phyloP scores from a whole-genome alignment of 2,797 vertebrate species.

The Somateria mollissima region DNA sequence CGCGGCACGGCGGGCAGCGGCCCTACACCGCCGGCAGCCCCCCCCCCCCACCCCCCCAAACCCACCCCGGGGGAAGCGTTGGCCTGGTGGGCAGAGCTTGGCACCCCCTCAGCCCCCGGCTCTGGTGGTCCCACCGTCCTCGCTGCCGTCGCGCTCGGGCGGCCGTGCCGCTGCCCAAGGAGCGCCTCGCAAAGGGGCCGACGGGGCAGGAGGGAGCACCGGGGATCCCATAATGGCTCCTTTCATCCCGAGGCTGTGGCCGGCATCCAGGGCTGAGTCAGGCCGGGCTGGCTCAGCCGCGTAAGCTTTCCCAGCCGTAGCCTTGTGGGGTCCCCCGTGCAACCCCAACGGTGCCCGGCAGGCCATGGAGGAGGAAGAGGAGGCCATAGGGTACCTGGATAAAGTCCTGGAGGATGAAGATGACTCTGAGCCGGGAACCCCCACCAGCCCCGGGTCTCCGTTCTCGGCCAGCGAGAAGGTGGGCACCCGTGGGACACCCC shows the following conservation, averaged over 20 bases:
- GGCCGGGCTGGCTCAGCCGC: conserved; percentile 67
- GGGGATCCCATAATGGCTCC: conserved; percentile 71
- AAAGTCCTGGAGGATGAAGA: conserved; percentile 93
- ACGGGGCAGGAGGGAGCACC: conserved; percentile 53
- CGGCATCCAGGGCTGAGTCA: conserved; percentile 66
- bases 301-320: background rate
- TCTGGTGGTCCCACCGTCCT: background rate
- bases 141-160: background rate
- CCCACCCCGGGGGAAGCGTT: background rate
- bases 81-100: background rate
- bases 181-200: background rate
- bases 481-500: conserved; percentile 41
- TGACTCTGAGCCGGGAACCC: conserved; percentile 87
- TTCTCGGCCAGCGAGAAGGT: conserved; percentile 79
- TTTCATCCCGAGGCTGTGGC: conserved; percentile 62
- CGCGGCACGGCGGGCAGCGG: conserved; percentile 17
- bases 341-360: conserved; percentile 40
- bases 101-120: background rate
- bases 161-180: background rate
- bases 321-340: conserved; percentile 44
- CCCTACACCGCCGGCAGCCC: background rate
- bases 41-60: background rate
- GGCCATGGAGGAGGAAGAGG: conserved; percentile 94
- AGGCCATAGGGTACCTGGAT: conserved; percentile 92
- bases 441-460: conserved; percentile 77